Evolutionary conservation across 2,888 invertebrate genomes (phyloP), one percentile per base, ranked within the genome.

Genomic region (Limnephilus lunatus): DNA sequence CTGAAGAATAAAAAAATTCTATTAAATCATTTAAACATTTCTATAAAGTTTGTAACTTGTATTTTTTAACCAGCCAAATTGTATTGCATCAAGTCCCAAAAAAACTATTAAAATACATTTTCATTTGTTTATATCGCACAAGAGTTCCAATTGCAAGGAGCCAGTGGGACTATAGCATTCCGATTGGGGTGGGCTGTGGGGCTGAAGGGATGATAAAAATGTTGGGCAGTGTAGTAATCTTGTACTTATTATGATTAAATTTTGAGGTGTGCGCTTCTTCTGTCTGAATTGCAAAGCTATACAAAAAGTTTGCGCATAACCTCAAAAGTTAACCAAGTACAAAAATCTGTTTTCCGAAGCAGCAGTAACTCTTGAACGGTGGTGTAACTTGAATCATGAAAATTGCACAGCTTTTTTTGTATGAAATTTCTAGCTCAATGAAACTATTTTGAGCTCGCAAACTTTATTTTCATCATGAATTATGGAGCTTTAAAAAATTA

Each of bases 11-110:
- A 68, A n/a, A 68, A 68, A 68, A n/a, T 7, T 25, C 25, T 11
- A 32, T 83, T 35, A 83, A 83, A 83, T 83, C 83, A 83, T 35
- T 83, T 11, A 31, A 83, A 83, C 25, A 83, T 83, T 83, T 83
- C 83, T 83, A 83, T 83, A 31, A 25, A n/a, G n/a, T n/a, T n/a
- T n/a, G n/a, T n/a, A n/a, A n/a, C n/a, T n/a, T n/a, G n/a, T 25
- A 12, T 83, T 83, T 83, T 83, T 19, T 83, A 83, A 32, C 48
- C 48, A 48, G 14, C 48, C 83, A 9, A 32, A 83, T 15, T 83
- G 15, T 25, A 83, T 83, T 83, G 35, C 83, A 83, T 7, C 11
- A 25, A 25, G 68, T 68, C n/a, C 68, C 68, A 68, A 68, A n/a
- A 68, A 68, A 68, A 68, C 68, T 25, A 25, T 25, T 25, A 68